A percentile compares a stretch with the other conserved stretches of the same genome.
Conservation (phyloP, 1,140 invertebrate genomes). For the Chrysoperla carnea region DNA sequence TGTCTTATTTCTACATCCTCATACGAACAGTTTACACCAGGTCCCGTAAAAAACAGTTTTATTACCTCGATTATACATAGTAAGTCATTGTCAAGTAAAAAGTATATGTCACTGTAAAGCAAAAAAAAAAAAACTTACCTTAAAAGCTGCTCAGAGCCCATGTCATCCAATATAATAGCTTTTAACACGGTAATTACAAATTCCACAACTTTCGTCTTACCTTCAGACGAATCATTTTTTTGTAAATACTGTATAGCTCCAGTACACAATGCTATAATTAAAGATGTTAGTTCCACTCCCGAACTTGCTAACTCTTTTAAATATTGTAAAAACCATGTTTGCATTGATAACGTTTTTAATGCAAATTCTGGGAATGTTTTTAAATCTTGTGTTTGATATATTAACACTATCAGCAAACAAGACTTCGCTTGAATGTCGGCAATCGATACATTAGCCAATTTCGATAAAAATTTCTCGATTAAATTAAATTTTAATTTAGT, state of each 20-base stretch:
- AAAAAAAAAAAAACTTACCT: conserved; percentile 15
- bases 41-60: no score
- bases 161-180: conserved; percentile 29
- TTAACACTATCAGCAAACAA: conserved; percentile 33
- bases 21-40: no score
- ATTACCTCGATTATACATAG: no score
- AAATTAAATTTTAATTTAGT: conserved; percentile 37
- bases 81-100: no score
- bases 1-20: no score
- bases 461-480: conserved; percentile 38
- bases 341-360: conserved; percentile 27
- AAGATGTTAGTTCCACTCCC: conserved; percentile 28
- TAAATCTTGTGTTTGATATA: conserved; percentile 37
- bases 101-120: no score
- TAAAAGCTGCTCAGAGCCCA: conserved; percentile 18
- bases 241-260: conserved; percentile 17
- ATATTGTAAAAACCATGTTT: conserved; percentile 28
- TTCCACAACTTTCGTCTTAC: conserved; percentile 12
- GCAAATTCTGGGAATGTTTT: conserved; percentile 26
- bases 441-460: conserved; percentile 32
- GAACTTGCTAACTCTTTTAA: conserved; percentile 27
- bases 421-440: conserved; percentile 31
- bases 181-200: conserved; percentile 31
- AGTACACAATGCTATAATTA: conserved; percentile 30
- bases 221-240: no score